Conservation (phyloP, 2,888 invertebrate genomes). For the Caenorhabditis sulstoni region DNA sequence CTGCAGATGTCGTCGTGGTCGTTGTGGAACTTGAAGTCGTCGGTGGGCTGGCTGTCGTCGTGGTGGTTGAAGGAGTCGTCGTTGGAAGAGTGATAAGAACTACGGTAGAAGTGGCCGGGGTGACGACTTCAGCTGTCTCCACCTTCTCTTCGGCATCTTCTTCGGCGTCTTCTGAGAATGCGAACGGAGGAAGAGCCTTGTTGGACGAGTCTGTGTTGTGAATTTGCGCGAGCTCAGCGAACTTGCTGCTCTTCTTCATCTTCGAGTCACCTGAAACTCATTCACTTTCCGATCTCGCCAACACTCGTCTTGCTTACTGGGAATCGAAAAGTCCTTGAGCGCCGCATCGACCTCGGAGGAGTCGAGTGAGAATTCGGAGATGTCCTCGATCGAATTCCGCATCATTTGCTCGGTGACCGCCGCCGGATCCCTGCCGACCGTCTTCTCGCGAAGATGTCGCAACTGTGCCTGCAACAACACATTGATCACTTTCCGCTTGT, state of each 20-base stretch:
- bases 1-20: constrained; percentile 8
- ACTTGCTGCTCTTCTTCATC: constrained; percentile 46
- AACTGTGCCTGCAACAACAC: constrained; percentile 47
- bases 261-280: constrained; percentile 25
- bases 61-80: not conserved
- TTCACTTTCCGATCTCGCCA: not conserved
- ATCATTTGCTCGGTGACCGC: constrained; percentile 42
- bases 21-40: no score
- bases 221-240: constrained; percentile 34
- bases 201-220: constrained; percentile 41
- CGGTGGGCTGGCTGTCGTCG: constrained; percentile 7
- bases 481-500: constrained; percentile 34
- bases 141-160: not conserved
- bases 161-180: constrained; percentile 42
- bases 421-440: constrained; percentile 34
- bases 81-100: not conserved
- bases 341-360: constrained; percentile 36
- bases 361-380: constrained; percentile 45
- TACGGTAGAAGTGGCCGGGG: constrained; percentile 4
- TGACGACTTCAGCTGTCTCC: constrained; percentile 26
- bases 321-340: constrained; percentile 35
- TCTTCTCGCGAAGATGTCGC: constrained; percentile 38
- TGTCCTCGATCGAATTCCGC: constrained; percentile 45
- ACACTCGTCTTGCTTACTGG: constrained; percentile 12
- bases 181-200: constrained; percentile 39